Conservation (phyloP, 2,113 vertebrate species). For the Galemys pyrenaicus region DNA sequence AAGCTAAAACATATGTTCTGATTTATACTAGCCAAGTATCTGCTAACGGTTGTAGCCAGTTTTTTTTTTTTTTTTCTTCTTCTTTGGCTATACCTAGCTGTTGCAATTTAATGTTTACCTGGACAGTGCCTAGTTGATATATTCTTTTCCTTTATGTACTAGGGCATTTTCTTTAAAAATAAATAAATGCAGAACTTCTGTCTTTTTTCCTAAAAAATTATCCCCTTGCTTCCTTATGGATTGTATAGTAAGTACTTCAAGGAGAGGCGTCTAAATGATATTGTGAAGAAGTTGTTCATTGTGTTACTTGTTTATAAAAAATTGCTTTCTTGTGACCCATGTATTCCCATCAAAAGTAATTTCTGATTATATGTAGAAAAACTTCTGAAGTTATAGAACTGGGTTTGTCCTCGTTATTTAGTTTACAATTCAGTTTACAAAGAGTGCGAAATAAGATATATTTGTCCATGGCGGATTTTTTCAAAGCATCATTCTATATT, state of each 20-base stretch:
- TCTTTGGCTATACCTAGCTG: slow-evolving; percentile 52
- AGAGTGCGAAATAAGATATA: background rate
- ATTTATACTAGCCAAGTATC: slow-evolving; percentile 50
- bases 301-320: background rate
- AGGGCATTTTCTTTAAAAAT: slow-evolving; percentile 6
- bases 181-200: background rate
- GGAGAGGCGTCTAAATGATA: background rate
- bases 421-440: background rate
- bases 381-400: background rate
- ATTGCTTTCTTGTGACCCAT: background rate
- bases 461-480: background rate
- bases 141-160: background rate
- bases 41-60: slow-evolving; percentile 5
- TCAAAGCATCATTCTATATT: background rate
- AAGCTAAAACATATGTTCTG: slow-evolving; percentile 60
- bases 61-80: background rate
- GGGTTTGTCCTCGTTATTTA: background rate
- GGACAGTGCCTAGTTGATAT: slow-evolving; percentile 13
- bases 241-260: background rate
- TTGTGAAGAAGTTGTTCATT: background rate
- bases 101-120: slow-evolving; percentile 61
- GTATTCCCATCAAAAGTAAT: background rate
- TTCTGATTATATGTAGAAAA: background rate
- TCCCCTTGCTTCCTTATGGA: background rate
- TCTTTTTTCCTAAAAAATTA: background rate